phyloP scores from a whole-genome alignment of 2,888 invertebrate species.

The Drosophila imparisetae region DNA sequence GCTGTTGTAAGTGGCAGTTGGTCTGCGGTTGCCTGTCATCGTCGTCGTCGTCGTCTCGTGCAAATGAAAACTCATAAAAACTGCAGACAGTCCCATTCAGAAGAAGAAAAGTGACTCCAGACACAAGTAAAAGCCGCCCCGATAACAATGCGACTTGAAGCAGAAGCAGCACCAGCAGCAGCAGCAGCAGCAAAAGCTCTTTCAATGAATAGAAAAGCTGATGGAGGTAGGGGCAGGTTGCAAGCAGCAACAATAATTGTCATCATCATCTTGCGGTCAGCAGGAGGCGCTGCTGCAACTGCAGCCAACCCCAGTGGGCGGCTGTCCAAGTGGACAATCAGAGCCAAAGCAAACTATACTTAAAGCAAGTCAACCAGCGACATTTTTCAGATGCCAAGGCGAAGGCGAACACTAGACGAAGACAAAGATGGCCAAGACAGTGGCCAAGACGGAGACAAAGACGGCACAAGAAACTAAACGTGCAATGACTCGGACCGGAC shows the following conservation, averaged over 20 bases:
- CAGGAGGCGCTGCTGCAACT: slow-evolving; percentile 36
- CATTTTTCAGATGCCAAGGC: slow-evolving; percentile 77
- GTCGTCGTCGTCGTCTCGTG: slow-evolving; percentile 23
- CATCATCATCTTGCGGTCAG: slow-evolving; percentile 60
- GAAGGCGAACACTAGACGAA: slow-evolving; percentile 50
- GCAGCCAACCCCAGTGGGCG: slow-evolving; percentile 50
- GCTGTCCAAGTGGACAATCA: slow-evolving; percentile 62
- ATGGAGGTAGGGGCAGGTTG: slow-evolving; percentile 27
- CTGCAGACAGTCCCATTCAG: slow-evolving; percentile 51
- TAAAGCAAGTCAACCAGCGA: slow-evolving; percentile 79
- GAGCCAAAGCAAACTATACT: slow-evolving; percentile 70
- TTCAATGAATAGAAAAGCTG: slow-evolving; percentile 10
- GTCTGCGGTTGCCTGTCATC: slow-evolving; percentile 67
- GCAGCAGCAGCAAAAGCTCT: neutral
- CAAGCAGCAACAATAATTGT: slow-evolving; percentile 70
- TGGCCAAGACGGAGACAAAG: slow-evolving; percentile 16
- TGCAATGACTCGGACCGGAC: slow-evolving; percentile 42
- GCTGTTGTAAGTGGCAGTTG: slow-evolving; percentile 68
- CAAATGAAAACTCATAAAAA: slow-evolving; percentile 74
- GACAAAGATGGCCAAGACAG: slow-evolving; percentile 38
- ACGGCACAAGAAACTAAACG: slow-evolving; percentile 71
- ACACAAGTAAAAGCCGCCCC: slow-evolving; percentile 30
- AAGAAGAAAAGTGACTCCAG: slow-evolving; percentile 56
- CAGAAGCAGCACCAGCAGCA: neutral
- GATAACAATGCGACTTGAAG: slow-evolving; percentile 48